Evolutionary conservation across 2,797 vertebrate species (phyloP).

Genomic region (Galaxias olidus): DNA sequence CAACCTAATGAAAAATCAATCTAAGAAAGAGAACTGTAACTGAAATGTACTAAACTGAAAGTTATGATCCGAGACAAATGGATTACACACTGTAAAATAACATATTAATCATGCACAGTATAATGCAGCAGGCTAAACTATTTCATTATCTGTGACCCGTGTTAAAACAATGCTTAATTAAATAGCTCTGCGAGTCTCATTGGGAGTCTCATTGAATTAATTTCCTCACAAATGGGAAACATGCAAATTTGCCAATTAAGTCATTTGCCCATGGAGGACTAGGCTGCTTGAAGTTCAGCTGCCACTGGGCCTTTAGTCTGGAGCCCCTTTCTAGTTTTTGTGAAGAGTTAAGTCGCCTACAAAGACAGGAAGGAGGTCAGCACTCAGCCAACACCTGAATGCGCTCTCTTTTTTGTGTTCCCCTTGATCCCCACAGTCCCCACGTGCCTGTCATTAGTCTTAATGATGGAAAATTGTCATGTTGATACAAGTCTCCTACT

Average conservation of each 20-base stretch:
- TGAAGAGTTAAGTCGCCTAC: slow-evolving; percentile 98
- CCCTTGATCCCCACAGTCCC: slow-evolving; percentile 99
- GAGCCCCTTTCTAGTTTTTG: slow-evolving; percentile 86
- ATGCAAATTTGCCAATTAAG: slow-evolving; percentile 94
- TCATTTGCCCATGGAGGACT: slow-evolving; percentile 84
- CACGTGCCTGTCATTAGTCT: slow-evolving; percentile 99
- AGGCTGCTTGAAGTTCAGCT: slow-evolving; percentile 92
- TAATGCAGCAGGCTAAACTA: slow-evolving; percentile 29
- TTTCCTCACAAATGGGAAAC: slow-evolving; percentile 87
- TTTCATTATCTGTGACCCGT: slow-evolving; percentile 61
- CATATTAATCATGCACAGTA: slow-evolving; percentile 12
- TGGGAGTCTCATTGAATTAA: slow-evolving; percentile 89
- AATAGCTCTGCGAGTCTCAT: slow-evolving; percentile 85
- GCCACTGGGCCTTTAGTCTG: slow-evolving; percentile 75
- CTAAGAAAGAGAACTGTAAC: slow-evolving; percentile 37
- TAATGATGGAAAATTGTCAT: slow-evolving; percentile 99
- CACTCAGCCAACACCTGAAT: slow-evolving; percentile 99
- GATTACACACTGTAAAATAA: slow-evolving; percentile 14
- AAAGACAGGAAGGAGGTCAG: slow-evolving; percentile 99
- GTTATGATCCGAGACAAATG: slow-evolving; percentile 40
- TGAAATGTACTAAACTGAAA: slow-evolving; percentile 31
- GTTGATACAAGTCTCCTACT: slow-evolving; percentile 99
- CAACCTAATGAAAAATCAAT: slow-evolving; percentile 53
- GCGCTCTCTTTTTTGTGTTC: slow-evolving; percentile 92
- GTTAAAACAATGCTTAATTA: slow-evolving; percentile 83